Evolutionary conservation across 1,140 invertebrate species (phyloP), one percentile per base, ranked within the genome.

Genomic region (Eriosoma lanigerum): DNA sequence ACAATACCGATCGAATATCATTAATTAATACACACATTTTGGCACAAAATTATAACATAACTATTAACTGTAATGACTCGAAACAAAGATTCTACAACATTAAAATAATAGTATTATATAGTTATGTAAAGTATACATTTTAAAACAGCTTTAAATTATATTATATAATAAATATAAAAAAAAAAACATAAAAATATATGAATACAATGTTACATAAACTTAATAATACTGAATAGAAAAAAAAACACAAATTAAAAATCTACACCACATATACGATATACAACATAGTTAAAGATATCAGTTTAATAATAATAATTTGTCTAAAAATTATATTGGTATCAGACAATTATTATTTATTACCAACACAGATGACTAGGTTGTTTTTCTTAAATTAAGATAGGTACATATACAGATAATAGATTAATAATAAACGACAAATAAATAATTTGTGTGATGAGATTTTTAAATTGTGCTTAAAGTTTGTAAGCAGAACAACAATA

Each of bases 21-120:
- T 44, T 78, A 60, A 62, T 60, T 78, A 24, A 78, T 48, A 78
- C 32, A 78, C 75, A 60, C 32, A 56, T 54, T 78, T 78, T 78
- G 75, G 56, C 75, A 78, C 75, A 78, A 78, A 78, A 78, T 26
- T 62, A 78, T 78, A 76, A 58, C 48, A 46, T 76, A 76, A 76
- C 32, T 44, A 12, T 38, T 76, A 76, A 76, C 32, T 44, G 19
- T 38, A 75, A 56, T 75, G 29, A 75, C 64, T 46, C 19, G 44
- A 75, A 46, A 60, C 26, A 76, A 70, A 76, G 8, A 76, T 60
- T 21, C 21, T 62, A 78, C 75, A 62, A 78, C 38, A 78, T 62
- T 44, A 58, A 56, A 76, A 32, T 44, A 54, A 54, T 26, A 75
- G 15, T 56, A 58, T 56, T 58, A 76, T 44, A 32, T 44, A 38